Evolutionary conservation across 2,113 vertebrate genomes (phyloP), one percentile per base, ranked within the genome.

Genomic region (Atractosteus spatula): DNA sequence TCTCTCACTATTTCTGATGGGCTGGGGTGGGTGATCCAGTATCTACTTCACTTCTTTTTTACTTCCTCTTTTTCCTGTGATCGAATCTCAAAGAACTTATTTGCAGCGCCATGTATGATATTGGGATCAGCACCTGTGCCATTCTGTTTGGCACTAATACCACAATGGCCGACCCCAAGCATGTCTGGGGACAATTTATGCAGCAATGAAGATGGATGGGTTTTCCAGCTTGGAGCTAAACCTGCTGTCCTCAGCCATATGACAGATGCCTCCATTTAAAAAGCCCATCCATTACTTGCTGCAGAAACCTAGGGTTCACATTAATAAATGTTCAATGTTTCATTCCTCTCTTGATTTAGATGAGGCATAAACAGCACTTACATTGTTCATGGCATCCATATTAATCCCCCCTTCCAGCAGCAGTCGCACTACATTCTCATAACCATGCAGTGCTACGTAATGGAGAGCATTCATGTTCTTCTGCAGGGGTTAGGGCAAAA

Each of bases 401-500:
- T 83, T 82, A 81, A 92, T 88, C 74, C 93, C 92, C 13, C 91
- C 90, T 0, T 83, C 86, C 77, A 96, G 57, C 6, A 97, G 90
- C 51, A 91, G 69, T 63, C 78, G 77, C 74, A 87, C 86, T 63
- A 92, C 77, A 17, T 87, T 87, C 71, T 89, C 83, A 0, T 83
- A 87, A 78, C 95, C 92, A 0, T 81, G 69, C 41, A 87, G 89
- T 0, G 92, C 93, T 4, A 87, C 85, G 0, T 93, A 95, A 78
- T 98, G 96, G 41, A 97, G 93, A 74, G 92, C 91, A 5, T 78
- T 96, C 90, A 89, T 91, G 10, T 87, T 88, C 73, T 83, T 94
- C 96, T 96, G 78, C 62, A 29, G 17, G 17, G 17, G 17, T 29
- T 29, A 29, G 17, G 17, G 17, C 17, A 73, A 14, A 63, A 62